These are phyloP conservation scores for Conistra vaccinii DNA, from an alignment of 2,888 invertebrate genomes.

Conservation along the genomic window DNA sequence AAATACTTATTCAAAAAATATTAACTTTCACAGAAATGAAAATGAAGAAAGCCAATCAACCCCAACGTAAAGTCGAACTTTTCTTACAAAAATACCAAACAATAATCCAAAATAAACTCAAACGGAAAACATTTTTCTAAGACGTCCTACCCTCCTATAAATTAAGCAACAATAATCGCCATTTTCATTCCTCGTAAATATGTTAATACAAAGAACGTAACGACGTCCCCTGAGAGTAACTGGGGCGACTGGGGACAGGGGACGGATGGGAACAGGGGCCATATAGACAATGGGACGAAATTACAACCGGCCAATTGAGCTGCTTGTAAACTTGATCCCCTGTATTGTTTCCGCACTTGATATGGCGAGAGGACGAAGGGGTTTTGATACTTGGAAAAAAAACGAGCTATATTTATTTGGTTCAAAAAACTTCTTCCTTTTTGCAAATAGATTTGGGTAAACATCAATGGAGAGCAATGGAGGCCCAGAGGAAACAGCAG, in stretches of 20 bases:
- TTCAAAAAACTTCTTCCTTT: neutral
- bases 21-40: neutral
- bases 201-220: constrained; percentile 83
- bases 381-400: constrained; percentile 77
- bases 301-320: constrained; percentile 90
- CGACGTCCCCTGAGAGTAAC: constrained; percentile 79
- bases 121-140: constrained; percentile 51
- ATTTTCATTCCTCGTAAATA: constrained; percentile 79
- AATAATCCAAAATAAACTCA: constrained; percentile 14
- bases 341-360: constrained; percentile 89
- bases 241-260: constrained; percentile 66
- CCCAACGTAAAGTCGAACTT: neutral
- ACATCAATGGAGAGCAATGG: too few species aligned
- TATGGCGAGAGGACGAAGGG: constrained; percentile 59
- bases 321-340: constrained; percentile 87
- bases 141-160: constrained; percentile 61
- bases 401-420: neutral
- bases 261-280: constrained; percentile 75
- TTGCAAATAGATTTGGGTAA: neutral
- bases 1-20: neutral
- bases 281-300: constrained; percentile 88
- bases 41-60: constrained; percentile 3
- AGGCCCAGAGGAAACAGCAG: too few species aligned
- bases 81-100: neutral
- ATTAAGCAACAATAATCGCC: constrained; percentile 78